These are phyloP conservation scores for Phymanthus crucifer DNA, from an alignment of 92 coral and sea anemone genomes.

Conservation along the genomic window DNA sequence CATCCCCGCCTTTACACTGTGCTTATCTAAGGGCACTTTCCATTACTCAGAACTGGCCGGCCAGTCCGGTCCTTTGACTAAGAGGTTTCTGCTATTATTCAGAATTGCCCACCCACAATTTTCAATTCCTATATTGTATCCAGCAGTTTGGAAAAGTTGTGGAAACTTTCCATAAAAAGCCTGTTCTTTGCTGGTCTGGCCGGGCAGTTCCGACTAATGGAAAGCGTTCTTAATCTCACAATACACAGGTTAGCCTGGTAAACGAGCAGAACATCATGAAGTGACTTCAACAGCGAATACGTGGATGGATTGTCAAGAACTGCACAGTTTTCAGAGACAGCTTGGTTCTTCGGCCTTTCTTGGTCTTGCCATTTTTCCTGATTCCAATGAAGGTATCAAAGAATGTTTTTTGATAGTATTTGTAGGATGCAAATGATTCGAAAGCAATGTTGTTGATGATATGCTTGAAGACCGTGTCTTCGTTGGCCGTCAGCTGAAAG, in stretches of 20 bases:
- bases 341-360: conserved; percentile 13
- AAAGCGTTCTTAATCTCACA: too few species aligned
- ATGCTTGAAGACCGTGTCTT: conserved; percentile 28
- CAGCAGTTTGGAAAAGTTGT: too few species aligned
- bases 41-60: too few species aligned
- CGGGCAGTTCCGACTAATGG: too few species aligned
- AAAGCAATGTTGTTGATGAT: background rate
- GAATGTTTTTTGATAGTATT: background rate
- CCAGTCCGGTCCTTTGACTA: too few species aligned
- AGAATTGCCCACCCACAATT: too few species aligned
- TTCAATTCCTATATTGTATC: too few species aligned
- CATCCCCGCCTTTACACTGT: too few species aligned
- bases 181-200: too few species aligned
- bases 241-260: background rate
- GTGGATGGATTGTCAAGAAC: background rate
- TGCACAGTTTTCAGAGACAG: conserved; percentile 15
- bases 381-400: conserved; percentile 27
- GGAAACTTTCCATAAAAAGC: too few species aligned
- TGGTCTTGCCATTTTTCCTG: conserved; percentile 19
- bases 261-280: background rate
- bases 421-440: conserved; percentile 8
- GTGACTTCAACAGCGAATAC: background rate
- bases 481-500: background rate
- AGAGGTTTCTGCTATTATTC: too few species aligned
- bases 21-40: too few species aligned